Conservation (phyloP, 2,797 vertebrate species). For the Siniperca scherzeri region DNA sequence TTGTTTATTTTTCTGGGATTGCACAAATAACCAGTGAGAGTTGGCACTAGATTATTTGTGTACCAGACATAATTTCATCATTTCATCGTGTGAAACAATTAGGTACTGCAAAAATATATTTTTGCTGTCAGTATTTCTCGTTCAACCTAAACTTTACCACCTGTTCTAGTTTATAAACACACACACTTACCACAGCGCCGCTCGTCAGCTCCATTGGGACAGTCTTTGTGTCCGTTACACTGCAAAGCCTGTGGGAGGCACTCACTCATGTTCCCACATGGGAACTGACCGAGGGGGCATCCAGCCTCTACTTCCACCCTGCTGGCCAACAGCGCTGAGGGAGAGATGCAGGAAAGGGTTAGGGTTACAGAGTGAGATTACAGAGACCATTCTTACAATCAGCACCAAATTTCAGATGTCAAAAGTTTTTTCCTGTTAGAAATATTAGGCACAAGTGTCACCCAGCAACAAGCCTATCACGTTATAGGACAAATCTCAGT, state of each 20-base stretch:
- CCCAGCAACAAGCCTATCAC: neutral
- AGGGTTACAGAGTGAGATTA: neutral
- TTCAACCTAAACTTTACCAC: neutral
- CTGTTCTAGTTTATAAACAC: neutral
- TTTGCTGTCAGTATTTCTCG: neutral
- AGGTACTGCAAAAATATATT: neutral
- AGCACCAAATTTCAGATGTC: neutral
- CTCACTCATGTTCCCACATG: constrained; percentile 86
- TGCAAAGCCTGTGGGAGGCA: constrained; percentile 86
- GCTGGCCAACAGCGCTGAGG: constrained; percentile 59
- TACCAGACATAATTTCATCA: neutral
- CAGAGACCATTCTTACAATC: neutral
- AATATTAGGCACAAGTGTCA: neutral
- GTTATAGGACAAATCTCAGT: neutral
- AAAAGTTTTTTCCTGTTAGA: neutral
- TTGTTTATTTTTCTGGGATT: neutral
- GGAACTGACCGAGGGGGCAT: constrained; percentile 88
- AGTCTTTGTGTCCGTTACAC: constrained; percentile 88
- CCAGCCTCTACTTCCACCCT: constrained; percentile 28
- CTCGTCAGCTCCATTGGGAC: constrained; percentile 88
- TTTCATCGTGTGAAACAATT: neutral
- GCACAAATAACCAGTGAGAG: neutral
- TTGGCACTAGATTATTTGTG: neutral
- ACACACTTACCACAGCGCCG: constrained; percentile 79
- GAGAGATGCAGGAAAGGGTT: neutral